Evolutionary conservation across 2,888 invertebrate genomes (phyloP).

Genomic region (Tipula unca): DNA sequence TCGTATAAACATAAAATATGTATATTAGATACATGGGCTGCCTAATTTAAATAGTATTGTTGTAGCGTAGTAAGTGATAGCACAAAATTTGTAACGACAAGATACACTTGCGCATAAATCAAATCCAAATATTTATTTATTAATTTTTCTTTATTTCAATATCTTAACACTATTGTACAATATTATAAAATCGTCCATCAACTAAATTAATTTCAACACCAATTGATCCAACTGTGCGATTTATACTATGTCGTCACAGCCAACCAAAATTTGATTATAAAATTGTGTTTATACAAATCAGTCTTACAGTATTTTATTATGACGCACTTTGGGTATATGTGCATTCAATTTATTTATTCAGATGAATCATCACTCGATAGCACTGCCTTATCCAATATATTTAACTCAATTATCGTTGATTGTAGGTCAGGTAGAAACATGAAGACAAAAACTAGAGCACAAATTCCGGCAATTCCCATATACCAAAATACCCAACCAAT

Average conservation of each 20-base stretch:
- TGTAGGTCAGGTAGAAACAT: slow-evolving; percentile 23
- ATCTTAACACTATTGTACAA: not conserved
- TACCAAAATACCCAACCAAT: slow-evolving; percentile 56
- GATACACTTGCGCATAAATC: not conserved
- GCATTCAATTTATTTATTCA: not conserved
- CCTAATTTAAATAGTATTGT: not conserved
- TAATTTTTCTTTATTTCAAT: not conserved
- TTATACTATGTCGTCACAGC: not conserved
- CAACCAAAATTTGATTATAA: not conserved
- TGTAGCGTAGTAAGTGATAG: not conserved
- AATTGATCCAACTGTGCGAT: not conserved
- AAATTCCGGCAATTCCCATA: slow-evolving; percentile 52
- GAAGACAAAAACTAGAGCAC: slow-evolving; percentile 52
- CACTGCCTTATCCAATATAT: not conserved
- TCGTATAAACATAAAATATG: not conserved
- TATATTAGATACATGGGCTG: not conserved
- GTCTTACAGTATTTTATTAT: not conserved
- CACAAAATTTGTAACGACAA: not conserved
- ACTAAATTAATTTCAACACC: not conserved
- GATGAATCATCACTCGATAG: not conserved
- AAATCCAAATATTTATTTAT: not conserved
- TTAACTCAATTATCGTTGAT: not conserved
- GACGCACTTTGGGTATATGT: not conserved
- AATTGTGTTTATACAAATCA: not conserved
- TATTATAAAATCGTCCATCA: not conserved